These are phyloP conservation scores for Crocodylus rhombifer DNA, from an alignment of 2,797 vertebrate genomes.

Conservation along the genomic window DNA sequence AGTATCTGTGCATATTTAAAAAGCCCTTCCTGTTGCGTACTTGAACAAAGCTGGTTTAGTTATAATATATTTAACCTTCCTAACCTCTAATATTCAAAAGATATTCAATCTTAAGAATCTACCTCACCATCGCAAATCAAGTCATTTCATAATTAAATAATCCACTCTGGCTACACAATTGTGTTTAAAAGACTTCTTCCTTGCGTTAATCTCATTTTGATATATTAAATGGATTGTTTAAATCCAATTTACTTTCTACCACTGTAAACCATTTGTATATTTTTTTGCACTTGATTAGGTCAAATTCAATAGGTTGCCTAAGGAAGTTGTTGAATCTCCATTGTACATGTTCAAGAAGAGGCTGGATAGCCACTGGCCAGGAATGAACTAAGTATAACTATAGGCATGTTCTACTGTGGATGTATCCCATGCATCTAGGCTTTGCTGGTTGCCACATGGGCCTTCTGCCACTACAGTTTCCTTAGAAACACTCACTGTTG, in stretches of 20 bases:
- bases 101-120: constrained; percentile 34
- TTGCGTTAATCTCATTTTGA: constrained; percentile 32
- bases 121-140: constrained; percentile 37
- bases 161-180: constrained; percentile 31
- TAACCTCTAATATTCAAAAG: background rate
- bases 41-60: background rate
- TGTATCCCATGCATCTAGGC: too few species aligned
- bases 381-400: too few species aligned
- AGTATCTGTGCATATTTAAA: background rate
- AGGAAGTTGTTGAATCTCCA: too few species aligned
- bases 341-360: too few species aligned
- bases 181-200: constrained; percentile 41
- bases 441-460: too few species aligned
- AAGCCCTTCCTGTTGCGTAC: background rate
- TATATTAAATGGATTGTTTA: constrained; percentile 13
- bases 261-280: background rate
- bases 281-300: constrained; percentile 19
- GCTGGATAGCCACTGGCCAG: too few species aligned
- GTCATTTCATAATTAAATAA: constrained; percentile 11
- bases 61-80: background rate
- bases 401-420: too few species aligned
- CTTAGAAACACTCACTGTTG: too few species aligned
- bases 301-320: too few species aligned
- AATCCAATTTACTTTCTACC: constrained; percentile 48
- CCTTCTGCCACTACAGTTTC: too few species aligned